These are phyloP conservation scores for Piprites chloris DNA, from an alignment of 2,113 vertebrate species.

Conservation along the genomic window DNA sequence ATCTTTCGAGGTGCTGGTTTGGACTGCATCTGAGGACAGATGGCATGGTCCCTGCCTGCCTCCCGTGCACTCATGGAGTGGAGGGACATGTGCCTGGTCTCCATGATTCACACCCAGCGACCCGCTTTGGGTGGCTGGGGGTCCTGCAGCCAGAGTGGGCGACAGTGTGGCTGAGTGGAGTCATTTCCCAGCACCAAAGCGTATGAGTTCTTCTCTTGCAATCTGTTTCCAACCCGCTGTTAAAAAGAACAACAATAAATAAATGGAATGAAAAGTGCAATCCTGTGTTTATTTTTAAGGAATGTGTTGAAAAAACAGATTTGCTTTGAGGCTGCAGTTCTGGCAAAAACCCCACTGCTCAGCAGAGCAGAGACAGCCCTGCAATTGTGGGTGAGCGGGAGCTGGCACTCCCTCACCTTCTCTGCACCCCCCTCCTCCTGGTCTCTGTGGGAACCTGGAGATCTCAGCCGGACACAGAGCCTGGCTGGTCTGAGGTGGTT, in stretches of 20 bases:
- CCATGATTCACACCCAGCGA: background rate
- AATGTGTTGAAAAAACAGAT: conserved; percentile 34
- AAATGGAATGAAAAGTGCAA: conserved; percentile 23
- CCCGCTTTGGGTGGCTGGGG: accelerated
- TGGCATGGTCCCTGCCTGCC: background rate
- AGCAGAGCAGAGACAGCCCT: background rate
- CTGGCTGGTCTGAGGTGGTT: background rate
- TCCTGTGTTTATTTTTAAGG: conserved; percentile 42
- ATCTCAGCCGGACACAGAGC: background rate
- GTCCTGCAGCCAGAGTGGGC: background rate
- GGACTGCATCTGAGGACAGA: background rate
- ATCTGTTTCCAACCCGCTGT: background rate
- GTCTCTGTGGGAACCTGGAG: background rate
- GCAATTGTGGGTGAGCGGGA: background rate
- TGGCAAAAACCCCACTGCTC: background rate
- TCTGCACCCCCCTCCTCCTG: accelerated
- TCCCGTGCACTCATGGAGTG: accelerated
- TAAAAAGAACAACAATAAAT: conserved; percentile 18
- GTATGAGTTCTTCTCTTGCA: background rate
- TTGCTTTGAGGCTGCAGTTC: conserved; percentile 12
- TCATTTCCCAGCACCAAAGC: background rate
- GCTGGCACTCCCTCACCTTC: background rate
- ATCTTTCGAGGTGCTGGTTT: accelerated
- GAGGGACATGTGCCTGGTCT: accelerated
- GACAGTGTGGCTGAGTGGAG: background rate